Evolutionary conservation across 2,113 vertebrate species (phyloP).

Genomic region (Henicopernis longicauda): DNA sequence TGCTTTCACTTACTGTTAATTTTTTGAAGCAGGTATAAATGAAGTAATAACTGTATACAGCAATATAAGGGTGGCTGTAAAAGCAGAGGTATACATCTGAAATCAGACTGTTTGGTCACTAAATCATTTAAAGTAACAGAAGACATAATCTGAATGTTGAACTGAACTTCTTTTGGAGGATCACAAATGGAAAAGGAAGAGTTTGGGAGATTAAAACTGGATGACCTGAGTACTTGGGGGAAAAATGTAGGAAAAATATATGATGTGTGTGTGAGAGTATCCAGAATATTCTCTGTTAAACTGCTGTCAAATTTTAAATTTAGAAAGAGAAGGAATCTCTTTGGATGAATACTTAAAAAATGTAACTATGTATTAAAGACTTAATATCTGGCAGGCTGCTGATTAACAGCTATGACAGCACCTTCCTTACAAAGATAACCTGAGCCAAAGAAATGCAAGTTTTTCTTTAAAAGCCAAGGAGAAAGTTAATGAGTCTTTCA

Average conservation of each 20-base stretch:
- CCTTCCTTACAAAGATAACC: not conserved
- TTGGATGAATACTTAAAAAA: not conserved
- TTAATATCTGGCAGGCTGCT: not conserved
- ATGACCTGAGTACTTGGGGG: not conserved
- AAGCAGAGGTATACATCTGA: not conserved
- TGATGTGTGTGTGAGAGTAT: not conserved
- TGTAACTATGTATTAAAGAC: not conserved
- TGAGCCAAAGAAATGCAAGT: not conserved
- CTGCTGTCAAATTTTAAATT: slow-evolving; percentile 1
- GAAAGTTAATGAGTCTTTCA: not conserved
- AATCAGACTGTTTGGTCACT: not conserved
- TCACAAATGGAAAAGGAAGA: not conserved
- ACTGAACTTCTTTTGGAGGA: not conserved
- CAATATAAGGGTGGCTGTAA: not conserved
- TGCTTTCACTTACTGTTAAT: not conserved
- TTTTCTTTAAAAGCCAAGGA: not conserved
- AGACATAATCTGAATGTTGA: not conserved
- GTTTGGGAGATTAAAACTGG: not conserved
- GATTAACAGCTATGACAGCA: not conserved
- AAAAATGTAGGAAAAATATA: not conserved
- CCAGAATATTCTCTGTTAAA: slow-evolving; percentile 7
- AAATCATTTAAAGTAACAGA: not conserved
- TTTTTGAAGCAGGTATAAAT: not conserved
- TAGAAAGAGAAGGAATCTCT: not conserved
- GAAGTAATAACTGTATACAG: not conserved